Base-by-base conservation (phyloP, 2,797 vertebrate species). In the Leucoraja ocellata region DNA sequence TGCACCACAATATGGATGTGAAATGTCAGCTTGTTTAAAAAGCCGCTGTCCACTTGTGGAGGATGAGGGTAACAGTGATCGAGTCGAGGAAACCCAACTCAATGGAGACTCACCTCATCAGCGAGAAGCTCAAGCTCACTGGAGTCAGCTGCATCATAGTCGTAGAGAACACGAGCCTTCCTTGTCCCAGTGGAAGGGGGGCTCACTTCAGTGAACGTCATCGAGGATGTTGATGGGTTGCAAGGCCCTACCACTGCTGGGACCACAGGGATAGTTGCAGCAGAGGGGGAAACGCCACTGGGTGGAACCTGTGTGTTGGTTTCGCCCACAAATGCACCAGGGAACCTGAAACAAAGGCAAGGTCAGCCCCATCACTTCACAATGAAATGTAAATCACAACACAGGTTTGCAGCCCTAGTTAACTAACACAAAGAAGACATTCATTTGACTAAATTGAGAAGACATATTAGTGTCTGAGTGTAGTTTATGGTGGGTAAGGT, bases 101-200 rank as follows among this genome's bases (percentile, higher is more conserved):
- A 6, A 32, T 32, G 23, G 61, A 46, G 25, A 93, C 97, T 96
- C 61, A 99, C 98, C 98, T 99, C 98, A 8, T 99, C 98, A 0
- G 98, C 98, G 4, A 97, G 95, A 5, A 99, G 97, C 0, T 98
- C 97, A 93, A 99, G 97, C 95, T 99, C 98, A 0, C 96, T 98
- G 95, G 97, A 98, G 95, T 99, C 98, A 0, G 98, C 98, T 0
- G 98, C 98, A 79, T 98, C 98, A 0, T 99, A 99, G 95, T 99
- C 98, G 0, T 99, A 99, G 58, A 99, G 97, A 88, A 99, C 98
- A 93, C 97, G 97, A 94, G 98, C 98, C 93, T 97, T 98, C 46
- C 98, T 97, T 0, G 98, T 98, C 80, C 98, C 98, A 0, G 98
- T 98, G 92, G 97, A 96, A 0, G 98, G 97, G 0, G 98, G 97